Evolutionary conservation across 2,888 invertebrate species (phyloP), one percentile per base, ranked within the genome.

Genomic region (Salticus scenicus): DNA sequence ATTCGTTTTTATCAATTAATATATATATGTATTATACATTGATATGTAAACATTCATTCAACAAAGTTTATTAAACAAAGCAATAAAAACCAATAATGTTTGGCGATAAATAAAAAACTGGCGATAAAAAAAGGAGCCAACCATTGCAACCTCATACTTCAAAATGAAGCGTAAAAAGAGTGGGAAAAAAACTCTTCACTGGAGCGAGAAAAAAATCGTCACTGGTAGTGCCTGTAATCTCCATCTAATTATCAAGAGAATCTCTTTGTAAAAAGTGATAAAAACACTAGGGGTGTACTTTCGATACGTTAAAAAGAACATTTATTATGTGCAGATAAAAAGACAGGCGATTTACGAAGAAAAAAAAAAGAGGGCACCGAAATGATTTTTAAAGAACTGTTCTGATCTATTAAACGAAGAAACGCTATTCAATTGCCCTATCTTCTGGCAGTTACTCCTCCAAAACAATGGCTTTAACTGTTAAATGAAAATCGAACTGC

Each of bases 201-300:
- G 67, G 57, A 73, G 83, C 83, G 73, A 67, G 83, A 24, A 67
- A 84, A 84, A 84, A 84, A 84, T 71, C 72, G 64, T 47, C 75
- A 71, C 41, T 69, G 70, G 71, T 66, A 69, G 69, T 47, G 30
- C 33, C 71, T 41, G 63, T 78, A 84, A 84, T 84, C 83, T 84
- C 77, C 73, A 77, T 77, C 83, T 84, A 84, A 84, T 84, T 73
- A 84, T 84, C 83, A 77, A 47, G 27, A 12, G 69, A 72, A 84
- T 84, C 83, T 77, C 76, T 83, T 67, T 64, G 66, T 12, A 28
- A 57, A 72, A 24, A 72, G 72, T 57, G 83, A 84, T 77, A 84
- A 84, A 84, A 83, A 83, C 82, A 72, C 20, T 33, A 42, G 30
- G 63, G 76, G 82, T 71, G 83, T 69, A 69, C 72, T 77, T 84